A percentile compares a stretch with the other conserved stretches of the same genome.
phyloP scores from a whole-genome alignment of 2,797 vertebrate species.

The Poeciliopsis infans region DNA sequence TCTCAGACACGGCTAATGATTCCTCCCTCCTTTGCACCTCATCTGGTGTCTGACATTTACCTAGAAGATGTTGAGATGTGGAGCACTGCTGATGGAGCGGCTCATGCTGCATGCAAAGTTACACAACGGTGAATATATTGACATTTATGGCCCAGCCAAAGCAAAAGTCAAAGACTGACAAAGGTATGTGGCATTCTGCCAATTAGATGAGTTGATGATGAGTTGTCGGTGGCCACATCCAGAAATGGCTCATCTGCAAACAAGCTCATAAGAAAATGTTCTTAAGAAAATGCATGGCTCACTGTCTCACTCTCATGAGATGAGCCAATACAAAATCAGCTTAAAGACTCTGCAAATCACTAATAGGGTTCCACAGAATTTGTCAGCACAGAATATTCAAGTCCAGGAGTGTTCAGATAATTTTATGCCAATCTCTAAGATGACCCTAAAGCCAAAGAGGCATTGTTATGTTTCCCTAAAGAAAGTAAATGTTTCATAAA shows the following conservation, averaged over 20 bases:
- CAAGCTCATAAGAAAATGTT: background rate
- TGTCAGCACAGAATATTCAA: background rate
- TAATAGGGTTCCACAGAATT: background rate
- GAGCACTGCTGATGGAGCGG: constrained; percentile 3
- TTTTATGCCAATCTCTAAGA: background rate
- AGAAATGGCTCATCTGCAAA: background rate
- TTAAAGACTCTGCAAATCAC: background rate
- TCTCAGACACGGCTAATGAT: constrained; percentile 53
- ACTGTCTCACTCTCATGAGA: background rate
- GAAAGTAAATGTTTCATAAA: background rate
- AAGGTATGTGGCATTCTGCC: constrained; percentile 38
- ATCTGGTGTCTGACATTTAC: constrained; percentile 58
- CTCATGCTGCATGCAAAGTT: background rate
- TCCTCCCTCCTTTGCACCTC: constrained; percentile 46
- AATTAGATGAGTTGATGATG: constrained; percentile 11
- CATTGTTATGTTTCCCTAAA: background rate
- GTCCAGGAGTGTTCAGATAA: background rate
- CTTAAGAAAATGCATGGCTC: background rate
- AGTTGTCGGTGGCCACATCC: constrained; percentile 6
- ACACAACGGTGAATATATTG: constrained; percentile 7
- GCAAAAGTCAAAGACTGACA: constrained; percentile 5
- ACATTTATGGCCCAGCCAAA: constrained; percentile 8
- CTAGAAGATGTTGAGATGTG: constrained; percentile 18
- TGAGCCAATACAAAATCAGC: background rate
- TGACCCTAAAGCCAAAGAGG: background rate